A percentile compares a stretch with the other conserved stretches of the same genome.
These are phyloP conservation scores for Eptesicus fuscus DNA, from an alignment of 2,113 vertebrate species.

Conservation along the genomic window DNA sequence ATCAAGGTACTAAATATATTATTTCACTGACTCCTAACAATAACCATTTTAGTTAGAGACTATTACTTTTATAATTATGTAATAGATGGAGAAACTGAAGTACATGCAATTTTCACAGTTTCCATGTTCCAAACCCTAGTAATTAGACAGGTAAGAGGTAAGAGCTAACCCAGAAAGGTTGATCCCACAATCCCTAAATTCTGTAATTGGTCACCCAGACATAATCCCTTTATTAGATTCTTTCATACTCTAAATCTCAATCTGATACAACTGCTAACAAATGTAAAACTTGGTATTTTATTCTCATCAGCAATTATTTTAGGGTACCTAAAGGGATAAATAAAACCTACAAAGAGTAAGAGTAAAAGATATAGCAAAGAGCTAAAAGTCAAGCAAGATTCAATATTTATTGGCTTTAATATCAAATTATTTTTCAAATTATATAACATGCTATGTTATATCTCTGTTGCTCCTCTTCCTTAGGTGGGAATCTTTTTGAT, in stretches of 20 bases:
- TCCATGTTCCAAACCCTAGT: accelerated
- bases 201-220: not conserved
- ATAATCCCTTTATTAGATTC: not conserved
- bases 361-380: not conserved
- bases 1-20: not conserved
- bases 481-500: not conserved
- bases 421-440: not conserved
- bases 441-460: not conserved
- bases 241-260: not conserved
- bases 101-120: not conserved
- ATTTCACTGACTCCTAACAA: not conserved
- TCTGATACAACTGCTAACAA: not conserved
- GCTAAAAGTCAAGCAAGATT: not conserved
- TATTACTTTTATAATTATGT: not conserved
- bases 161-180: accelerated
- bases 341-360: not conserved
- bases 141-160: not conserved
- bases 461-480: not conserved
- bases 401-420: not conserved
- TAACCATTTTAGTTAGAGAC: not conserved
- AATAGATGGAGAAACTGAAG: not conserved
- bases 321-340: not conserved
- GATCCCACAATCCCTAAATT: not conserved
- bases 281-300: not conserved
- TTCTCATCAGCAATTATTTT: not conserved